phyloP scores from a whole-genome alignment of 2,797 vertebrate genomes.

The Neosilurus hyrtlii region DNA sequence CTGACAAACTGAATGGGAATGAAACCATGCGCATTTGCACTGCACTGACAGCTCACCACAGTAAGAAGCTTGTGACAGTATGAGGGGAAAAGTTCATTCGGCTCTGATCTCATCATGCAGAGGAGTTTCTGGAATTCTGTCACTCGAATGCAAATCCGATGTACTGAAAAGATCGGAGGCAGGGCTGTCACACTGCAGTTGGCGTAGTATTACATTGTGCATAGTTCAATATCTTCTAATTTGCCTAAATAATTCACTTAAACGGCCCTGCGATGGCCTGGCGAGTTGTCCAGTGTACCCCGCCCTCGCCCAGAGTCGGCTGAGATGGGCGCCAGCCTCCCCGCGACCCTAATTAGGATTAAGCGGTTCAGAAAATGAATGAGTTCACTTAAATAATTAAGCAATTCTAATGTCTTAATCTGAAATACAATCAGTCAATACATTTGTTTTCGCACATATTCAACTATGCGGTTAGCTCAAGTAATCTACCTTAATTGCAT shows the following conservation, averaged over 20 bases:
- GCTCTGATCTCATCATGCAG: conserved; percentile 30
- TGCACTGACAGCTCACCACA: conserved; percentile 28
- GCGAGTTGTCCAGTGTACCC: too few species aligned
- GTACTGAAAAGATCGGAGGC: not conserved
- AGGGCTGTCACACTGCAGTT: not conserved
- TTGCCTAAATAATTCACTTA: conserved; percentile 31
- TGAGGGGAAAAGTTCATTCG: conserved; percentile 41
- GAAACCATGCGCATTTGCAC: conserved; percentile 22
- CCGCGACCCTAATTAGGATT: too few species aligned
- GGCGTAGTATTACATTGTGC: not conserved
- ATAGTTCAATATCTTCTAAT: conserved; percentile 31
- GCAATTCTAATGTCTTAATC: conserved; percentile 26
- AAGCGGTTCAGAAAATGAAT: too few species aligned
- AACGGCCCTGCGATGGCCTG: too few species aligned
- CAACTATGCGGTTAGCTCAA: conserved; percentile 29
- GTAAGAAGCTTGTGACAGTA: conserved; percentile 32
- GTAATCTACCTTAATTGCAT: conserved; percentile 40
- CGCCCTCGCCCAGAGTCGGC: too few species aligned
- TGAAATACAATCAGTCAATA: conserved; percentile 39
- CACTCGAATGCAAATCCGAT: conserved; percentile 34
- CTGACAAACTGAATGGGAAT: conserved; percentile 41
- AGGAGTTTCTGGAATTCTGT: conserved; percentile 34
- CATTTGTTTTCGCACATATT: conserved; percentile 42
- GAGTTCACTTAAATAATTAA: conserved; percentile 33
- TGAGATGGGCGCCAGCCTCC: too few species aligned